Evolutionary conservation across 2,888 invertebrate genomes (phyloP).

Genomic region (Athrips mouffetella): DNA sequence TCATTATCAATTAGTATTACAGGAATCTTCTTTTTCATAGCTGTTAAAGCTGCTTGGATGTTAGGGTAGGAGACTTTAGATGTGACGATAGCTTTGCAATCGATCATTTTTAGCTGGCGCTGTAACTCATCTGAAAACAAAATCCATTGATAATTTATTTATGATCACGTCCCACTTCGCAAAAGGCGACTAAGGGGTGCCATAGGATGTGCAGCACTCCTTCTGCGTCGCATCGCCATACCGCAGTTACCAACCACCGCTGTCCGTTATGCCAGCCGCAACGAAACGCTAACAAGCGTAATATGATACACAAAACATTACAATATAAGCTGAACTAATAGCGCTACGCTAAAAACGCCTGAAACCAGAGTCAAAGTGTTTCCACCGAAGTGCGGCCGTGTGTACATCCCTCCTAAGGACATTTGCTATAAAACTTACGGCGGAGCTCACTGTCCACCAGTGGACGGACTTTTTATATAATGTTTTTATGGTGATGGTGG

Average conservation of each 20-base stretch:
- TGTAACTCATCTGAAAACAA: constrained; percentile 82
- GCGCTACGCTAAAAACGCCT: too few relatives aligned
- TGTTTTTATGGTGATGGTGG: too few relatives aligned
- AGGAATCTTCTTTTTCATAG: constrained; percentile 66
- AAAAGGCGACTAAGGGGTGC: not conserved
- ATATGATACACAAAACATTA: too few relatives aligned
- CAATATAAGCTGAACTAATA: too few relatives aligned
- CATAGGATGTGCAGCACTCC: not conserved
- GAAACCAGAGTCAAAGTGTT: too few relatives aligned
- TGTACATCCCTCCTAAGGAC: too few relatives aligned
- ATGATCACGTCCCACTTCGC: not conserved
- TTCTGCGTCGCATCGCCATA: not conserved
- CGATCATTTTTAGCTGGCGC: constrained; percentile 79
- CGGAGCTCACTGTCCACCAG: too few relatives aligned
- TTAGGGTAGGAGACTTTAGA: constrained; percentile 71
- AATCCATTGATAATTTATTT: not conserved
- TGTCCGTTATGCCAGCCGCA: not conserved
- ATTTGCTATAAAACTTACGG: too few relatives aligned
- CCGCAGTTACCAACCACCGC: too few relatives aligned
- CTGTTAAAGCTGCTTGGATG: constrained; percentile 65
- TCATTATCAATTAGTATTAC: constrained; percentile 69
- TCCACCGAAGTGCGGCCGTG: too few relatives aligned
- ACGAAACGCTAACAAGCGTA: too few relatives aligned
- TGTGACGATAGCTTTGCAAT: constrained; percentile 82
- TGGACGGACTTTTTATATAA: too few relatives aligned